Base-by-base conservation (phyloP, 2,797 vertebrate genomes). In the Falco naumanni region DNA sequence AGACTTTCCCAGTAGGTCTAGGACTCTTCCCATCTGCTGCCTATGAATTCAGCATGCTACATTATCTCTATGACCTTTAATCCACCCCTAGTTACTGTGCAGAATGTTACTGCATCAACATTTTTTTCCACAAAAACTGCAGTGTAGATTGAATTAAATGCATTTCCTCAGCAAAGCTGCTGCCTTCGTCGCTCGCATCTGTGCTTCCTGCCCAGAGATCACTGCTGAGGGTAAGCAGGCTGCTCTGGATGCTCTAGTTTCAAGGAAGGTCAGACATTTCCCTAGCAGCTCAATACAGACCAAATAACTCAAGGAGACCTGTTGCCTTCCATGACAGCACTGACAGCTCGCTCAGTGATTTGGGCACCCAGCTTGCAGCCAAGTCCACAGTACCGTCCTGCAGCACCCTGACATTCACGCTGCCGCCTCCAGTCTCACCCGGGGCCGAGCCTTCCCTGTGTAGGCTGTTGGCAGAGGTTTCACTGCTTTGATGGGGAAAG, bases 161-260 rank as follows among this genome's bases (percentile, higher is more conserved):
- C 93, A 88, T 95, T 90, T 97, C 90, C 93, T 96, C 92, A 88
- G 93, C 94, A 96, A 95, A 96, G 83, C 59, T 91, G 54, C 84
- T 90, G 79, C 92, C 82, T 87, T 80, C 90, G 91, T 91, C 3
- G 0, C 69, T 93, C 96, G 79, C 6, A 2, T 56, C 93, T 65
- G 47, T 87, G 76, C 70, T 96, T 95, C 94, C 95, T 91, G 93
- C 82, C 39, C 59, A 47, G 79, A 76, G 68, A 94, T 51, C 61
- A 14, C 60, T 72, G 84, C 33, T 29, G 86, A 90, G 81, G 59
- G 89, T 71, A 84, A 84, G 68, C 88, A 83, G 77, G 33, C 86
- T 92, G 64, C 34, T 71, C 76, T 95, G 76, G 39, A 65, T 84
- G 34, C 89, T 96, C 84, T 34, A 37, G 63, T 93, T 95, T 93